Evolutionary conservation across 2,797 vertebrate species (phyloP).

Genomic region (Paramormyrops hopkinsi): DNA sequence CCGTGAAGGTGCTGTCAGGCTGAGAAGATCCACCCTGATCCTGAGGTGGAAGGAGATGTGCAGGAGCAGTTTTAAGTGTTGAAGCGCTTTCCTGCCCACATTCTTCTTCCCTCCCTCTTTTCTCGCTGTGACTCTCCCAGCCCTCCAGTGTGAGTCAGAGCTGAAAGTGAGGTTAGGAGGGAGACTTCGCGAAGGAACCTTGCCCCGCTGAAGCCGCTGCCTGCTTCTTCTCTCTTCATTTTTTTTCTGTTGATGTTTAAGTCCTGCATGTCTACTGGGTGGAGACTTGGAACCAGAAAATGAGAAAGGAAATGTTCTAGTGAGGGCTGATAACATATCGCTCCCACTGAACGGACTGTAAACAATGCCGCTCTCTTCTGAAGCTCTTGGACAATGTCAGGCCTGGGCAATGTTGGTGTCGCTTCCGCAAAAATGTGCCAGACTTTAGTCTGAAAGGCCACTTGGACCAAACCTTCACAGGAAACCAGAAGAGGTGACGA

Average conservation of each 20-base stretch:
- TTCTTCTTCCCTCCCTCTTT: constrained; percentile 14
- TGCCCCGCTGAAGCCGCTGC: background rate
- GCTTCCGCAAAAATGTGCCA: background rate
- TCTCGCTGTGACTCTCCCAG: background rate
- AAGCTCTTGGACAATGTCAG: background rate
- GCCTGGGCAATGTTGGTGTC: background rate
- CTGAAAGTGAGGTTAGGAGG: background rate
- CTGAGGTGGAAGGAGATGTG: constrained; percentile 10
- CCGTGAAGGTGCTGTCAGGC: background rate
- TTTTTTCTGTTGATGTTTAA: background rate
- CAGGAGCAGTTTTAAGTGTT: constrained; percentile 7
- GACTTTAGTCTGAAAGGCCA: background rate
- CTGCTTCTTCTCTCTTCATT: background rate
- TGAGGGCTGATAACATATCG: constrained; percentile 9
- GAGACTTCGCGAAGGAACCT: background rate
- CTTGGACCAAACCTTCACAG: background rate
- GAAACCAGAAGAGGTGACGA: background rate
- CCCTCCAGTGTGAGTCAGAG: constrained; percentile 10
- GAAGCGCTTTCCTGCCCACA: background rate
- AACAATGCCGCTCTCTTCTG: constrained; percentile 19
- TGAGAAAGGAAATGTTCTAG: constrained; percentile 13
- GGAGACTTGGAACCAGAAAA: constrained; percentile 9
- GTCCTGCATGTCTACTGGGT: background rate
- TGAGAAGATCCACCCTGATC: background rate
- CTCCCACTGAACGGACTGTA: background rate